Evolutionary conservation across 2,113 vertebrate species (phyloP).

Genomic region (Protobothrops mucrosquamatus): DNA sequence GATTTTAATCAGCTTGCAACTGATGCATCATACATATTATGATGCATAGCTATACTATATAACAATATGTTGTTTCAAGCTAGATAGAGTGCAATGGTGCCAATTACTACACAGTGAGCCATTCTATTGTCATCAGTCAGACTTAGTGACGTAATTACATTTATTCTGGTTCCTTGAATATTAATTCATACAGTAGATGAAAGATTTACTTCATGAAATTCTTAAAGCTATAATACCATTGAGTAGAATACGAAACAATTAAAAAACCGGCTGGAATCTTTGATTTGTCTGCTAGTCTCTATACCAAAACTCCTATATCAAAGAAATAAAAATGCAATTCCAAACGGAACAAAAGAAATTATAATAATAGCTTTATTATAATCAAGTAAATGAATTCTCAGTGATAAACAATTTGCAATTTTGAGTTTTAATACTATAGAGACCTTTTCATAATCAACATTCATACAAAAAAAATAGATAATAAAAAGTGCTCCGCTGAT

Average conservation of each 20-base stretch:
- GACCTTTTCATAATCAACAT: background rate
- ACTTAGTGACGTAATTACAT: background rate
- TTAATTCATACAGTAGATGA: background rate
- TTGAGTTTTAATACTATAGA: background rate
- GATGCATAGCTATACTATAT: background rate
- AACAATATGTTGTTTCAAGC: background rate
- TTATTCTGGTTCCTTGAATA: background rate
- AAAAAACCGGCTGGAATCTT: background rate
- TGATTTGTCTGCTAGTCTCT: background rate
- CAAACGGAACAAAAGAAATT: background rate
- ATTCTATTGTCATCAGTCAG: background rate
- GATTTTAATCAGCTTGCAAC: slow-evolving; percentile 1
- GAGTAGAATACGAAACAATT: background rate
- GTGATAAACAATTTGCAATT: background rate
- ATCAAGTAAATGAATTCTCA: background rate
- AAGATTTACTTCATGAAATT: background rate
- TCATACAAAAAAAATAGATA: background rate
- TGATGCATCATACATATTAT: background rate
- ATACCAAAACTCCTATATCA: background rate
- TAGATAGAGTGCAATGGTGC: background rate
- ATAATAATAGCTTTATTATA: background rate
- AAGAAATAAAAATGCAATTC: background rate
- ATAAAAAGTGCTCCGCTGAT: background rate
- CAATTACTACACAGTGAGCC: background rate
- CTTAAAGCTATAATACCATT: background rate